Conservation (phyloP, 2,797 vertebrate species). For the Tapera naevia region DNA sequence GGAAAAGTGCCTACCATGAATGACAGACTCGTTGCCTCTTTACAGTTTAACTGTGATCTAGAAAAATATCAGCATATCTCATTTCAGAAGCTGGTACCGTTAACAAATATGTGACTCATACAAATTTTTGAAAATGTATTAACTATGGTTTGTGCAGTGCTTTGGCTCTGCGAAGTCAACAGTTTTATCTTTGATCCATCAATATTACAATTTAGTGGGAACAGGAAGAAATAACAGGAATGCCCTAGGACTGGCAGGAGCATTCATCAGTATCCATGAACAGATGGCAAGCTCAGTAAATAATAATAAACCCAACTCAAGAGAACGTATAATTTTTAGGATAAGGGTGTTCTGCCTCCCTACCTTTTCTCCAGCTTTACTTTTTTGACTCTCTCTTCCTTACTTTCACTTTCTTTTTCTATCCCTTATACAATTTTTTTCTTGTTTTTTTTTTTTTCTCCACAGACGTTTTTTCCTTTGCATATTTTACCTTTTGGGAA, state of each 20-base stretch:
- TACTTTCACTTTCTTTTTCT: not conserved
- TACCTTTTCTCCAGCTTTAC: not conserved
- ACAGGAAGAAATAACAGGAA: not conserved
- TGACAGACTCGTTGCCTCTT: accelerated
- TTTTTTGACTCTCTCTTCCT: not conserved
- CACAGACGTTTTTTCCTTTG: not conserved
- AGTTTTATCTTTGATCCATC: not conserved
- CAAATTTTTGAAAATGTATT: not conserved
- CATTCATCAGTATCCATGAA: not conserved
- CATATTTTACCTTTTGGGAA: not conserved
- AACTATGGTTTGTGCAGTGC: not conserved
- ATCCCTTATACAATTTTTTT: not conserved
- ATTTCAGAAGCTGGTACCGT: not conserved
- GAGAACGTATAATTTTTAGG: not conserved
- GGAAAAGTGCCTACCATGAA: not conserved
- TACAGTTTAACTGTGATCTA: not conserved
- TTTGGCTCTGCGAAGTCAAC: not conserved
- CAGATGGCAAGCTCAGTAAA: conserved; percentile 1
- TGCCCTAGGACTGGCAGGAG: not conserved
- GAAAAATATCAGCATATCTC: not conserved
- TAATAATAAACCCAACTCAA: not conserved
- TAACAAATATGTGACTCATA: not conserved
- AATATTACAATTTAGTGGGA: not conserved
- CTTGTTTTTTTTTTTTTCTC: not conserved
- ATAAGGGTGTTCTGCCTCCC: not conserved